Evolutionary conservation across 2,113 vertebrate species (phyloP).

Genomic region (Ptilorrhoa leucosticta): DNA sequence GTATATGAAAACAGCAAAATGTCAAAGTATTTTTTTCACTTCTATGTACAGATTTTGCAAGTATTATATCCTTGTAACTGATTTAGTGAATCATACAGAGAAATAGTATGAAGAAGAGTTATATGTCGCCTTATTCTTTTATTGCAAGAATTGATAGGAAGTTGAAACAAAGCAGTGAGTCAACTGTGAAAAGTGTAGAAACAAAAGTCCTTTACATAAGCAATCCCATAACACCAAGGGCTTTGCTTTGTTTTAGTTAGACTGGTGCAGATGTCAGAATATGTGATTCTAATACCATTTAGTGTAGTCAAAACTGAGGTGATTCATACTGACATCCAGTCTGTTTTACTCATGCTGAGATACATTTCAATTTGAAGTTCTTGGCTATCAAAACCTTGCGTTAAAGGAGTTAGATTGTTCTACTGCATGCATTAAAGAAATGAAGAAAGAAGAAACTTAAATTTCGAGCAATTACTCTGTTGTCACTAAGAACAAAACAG

Average conservation of each 20-base stretch:
- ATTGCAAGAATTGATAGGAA: background rate
- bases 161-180: background rate
- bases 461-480: fast-evolving
- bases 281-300: background rate
- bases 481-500: background rate
- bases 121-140: background rate
- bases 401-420: background rate
- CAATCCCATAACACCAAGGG: background rate
- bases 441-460: background rate
- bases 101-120: background rate
- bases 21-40: background rate
- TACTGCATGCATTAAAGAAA: background rate
- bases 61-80: background rate
- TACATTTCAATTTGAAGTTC: background rate
- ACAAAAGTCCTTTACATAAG: background rate
- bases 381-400: background rate
- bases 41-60: background rate
- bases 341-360: background rate
- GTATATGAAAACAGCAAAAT: background rate
- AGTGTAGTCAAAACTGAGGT: background rate
- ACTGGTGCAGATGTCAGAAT: background rate
- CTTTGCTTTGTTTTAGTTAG: background rate
- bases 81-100: background rate
- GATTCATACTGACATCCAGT: background rate
- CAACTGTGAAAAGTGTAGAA: background rate